Evolutionary conservation across 92 coral and sea anemone genomes (phyloP).

Genomic region (Plumapathes pennacea): DNA sequence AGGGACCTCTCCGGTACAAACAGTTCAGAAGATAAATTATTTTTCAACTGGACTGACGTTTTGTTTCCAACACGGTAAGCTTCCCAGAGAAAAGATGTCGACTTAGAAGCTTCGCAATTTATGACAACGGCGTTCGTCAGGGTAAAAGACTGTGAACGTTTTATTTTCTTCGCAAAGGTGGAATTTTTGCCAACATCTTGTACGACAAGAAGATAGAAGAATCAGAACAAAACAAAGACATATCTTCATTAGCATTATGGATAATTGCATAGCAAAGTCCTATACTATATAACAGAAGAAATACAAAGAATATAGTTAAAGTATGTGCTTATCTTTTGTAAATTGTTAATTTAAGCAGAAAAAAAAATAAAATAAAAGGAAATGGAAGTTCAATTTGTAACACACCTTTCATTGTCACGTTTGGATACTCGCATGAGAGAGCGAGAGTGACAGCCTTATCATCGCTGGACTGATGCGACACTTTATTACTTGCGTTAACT

Average conservation of each 20-base stretch:
- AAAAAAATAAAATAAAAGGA: not conserved
- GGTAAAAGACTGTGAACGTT: constrained; percentile 40
- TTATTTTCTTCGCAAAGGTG: constrained; percentile 9
- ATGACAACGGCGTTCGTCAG: constrained; percentile 34
- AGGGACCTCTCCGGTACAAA: constrained; percentile 28
- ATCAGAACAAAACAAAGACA: not conserved
- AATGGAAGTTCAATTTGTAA: not conserved
- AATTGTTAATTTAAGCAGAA: not conserved
- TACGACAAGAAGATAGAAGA: too few relatives aligned
- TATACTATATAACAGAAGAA: not conserved
- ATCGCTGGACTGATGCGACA: constrained; percentile 34
- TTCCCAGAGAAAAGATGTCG: constrained; percentile 62
- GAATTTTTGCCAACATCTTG: constrained; percentile 36
- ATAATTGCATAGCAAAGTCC: not conserved
- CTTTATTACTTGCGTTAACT: constrained; percentile 66
- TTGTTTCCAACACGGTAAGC: constrained; percentile 4
- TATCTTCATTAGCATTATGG: not conserved
- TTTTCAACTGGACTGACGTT: not conserved
- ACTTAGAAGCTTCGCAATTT: constrained; percentile 65
- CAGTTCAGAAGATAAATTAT: constrained; percentile 16
- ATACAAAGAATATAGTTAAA: not conserved
- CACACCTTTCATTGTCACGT: constrained; percentile 71
- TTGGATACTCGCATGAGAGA: constrained; percentile 56
- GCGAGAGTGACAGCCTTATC: constrained; percentile 55
- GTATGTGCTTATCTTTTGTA: constrained; percentile 1